Conservation (phyloP, 2,888 invertebrate species). For the Sepiola atlantica region DNA sequence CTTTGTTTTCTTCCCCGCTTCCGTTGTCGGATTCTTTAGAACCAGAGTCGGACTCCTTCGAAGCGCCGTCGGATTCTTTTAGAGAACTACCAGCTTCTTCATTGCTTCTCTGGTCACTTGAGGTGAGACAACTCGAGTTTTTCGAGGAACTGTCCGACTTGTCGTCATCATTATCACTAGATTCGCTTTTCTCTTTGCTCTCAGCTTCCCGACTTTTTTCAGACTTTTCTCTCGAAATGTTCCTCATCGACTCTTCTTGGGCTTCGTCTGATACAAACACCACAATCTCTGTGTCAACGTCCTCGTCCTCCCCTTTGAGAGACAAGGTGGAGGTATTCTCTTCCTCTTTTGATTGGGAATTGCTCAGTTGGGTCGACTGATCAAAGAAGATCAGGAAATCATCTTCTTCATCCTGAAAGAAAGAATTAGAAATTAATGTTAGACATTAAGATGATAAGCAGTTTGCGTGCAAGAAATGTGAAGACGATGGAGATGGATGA, state of each 20-base stretch:
- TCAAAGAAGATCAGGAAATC: constrained; percentile 53
- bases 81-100: constrained; percentile 73
- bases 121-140: constrained; percentile 73
- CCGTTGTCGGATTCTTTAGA: constrained; percentile 54
- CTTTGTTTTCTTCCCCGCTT: constrained; percentile 53
- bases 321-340: neutral
- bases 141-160: constrained; percentile 50
- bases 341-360: neutral
- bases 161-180: constrained; percentile 45
- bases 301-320: constrained; percentile 42
- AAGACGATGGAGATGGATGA: too few relatives aligned
- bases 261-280: constrained; percentile 51
- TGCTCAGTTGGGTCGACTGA: constrained; percentile 16
- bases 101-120: constrained; percentile 66
- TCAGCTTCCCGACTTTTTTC: constrained; percentile 34
- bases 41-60: constrained; percentile 56
- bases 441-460: neutral
- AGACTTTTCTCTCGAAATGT: constrained; percentile 48
- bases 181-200: constrained; percentile 47
- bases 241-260: constrained; percentile 52
- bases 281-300: constrained; percentile 50
- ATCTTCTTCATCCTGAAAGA: constrained; percentile 57
- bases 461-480: too few relatives aligned
- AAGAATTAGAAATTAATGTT: constrained; percentile 22
- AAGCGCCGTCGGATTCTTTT: constrained; percentile 62